Evolutionary conservation across 1,140 invertebrate genomes (phyloP).

Genomic region (Musca vetustissima): DNA sequence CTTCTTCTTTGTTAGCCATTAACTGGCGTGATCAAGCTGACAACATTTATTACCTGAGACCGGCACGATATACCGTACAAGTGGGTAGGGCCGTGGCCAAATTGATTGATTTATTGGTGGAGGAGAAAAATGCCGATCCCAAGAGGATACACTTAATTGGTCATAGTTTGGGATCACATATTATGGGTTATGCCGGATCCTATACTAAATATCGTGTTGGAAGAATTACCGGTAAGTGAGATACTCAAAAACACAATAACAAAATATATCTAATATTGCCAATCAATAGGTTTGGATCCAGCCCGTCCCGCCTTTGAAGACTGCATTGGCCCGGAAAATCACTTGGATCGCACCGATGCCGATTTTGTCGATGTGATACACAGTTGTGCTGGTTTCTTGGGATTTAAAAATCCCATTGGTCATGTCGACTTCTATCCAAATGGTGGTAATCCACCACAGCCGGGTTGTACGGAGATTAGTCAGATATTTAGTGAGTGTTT

Average conservation of each 20-base stretch:
- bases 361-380: constrained; percentile 79
- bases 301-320: constrained; percentile 73
- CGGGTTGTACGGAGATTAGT: constrained; percentile 67
- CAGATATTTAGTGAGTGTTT: constrained; percentile 58
- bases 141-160: constrained; percentile 69
- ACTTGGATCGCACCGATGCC: constrained; percentile 69
- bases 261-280: neutral
- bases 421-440: constrained; percentile 84
- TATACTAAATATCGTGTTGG: constrained; percentile 60
- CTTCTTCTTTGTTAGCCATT: constrained; percentile 51
- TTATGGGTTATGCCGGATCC: constrained; percentile 80
- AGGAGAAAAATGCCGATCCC: constrained; percentile 58
- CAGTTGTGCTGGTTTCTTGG: constrained; percentile 67
- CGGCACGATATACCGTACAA: constrained; percentile 65
- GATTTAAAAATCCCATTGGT: constrained; percentile 65
- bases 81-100: constrained; percentile 65
- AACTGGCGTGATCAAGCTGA: constrained; percentile 67
- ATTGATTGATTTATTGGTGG: constrained; percentile 63
- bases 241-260: neutral
- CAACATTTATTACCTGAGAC: constrained; percentile 67
- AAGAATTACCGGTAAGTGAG: constrained; percentile 62
- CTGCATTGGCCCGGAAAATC: constrained; percentile 58
- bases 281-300: constrained; percentile 66
- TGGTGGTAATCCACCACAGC: constrained; percentile 69
- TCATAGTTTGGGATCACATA: constrained; percentile 87